phyloP scores from a whole-genome alignment of 2,888 invertebrate species.

The Andrena dorsata region DNA sequence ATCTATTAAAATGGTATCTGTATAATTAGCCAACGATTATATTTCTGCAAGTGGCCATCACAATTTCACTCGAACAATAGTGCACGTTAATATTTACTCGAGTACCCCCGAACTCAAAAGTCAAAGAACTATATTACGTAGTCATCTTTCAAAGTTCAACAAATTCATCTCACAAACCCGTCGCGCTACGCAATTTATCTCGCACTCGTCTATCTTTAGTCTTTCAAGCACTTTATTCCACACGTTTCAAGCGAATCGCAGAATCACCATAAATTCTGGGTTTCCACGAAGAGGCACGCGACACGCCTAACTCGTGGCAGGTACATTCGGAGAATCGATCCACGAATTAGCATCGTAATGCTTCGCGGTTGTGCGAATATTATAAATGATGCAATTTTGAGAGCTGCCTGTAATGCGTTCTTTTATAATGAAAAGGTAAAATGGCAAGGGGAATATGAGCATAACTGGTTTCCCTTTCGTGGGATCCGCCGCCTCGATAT shows the following conservation, averaged over 20 bases:
- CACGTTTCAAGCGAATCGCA: neutral
- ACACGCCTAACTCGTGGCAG: neutral
- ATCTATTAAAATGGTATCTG: too few relatives aligned
- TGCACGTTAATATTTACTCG: neutral
- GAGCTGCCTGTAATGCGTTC: neutral
- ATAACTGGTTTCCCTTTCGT: constrained; percentile 15
- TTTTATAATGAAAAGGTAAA: neutral
- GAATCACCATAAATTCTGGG: neutral
- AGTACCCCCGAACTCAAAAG: neutral
- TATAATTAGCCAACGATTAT: too few relatives aligned
- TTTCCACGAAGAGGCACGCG: neutral
- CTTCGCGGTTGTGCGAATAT: neutral
- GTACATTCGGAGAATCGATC: constrained; percentile 4
- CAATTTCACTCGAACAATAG: neutral
- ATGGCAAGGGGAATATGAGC: neutral
- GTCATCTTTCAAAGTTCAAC: neutral
- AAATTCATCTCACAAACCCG: neutral
- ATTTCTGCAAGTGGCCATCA: too few relatives aligned
- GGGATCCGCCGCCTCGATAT: neutral
- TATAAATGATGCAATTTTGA: neutral
- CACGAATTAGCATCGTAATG: neutral
- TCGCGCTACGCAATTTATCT: neutral
- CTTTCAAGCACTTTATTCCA: neutral
- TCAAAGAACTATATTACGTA: too few relatives aligned
- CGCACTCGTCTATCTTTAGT: neutral